phyloP scores from a whole-genome alignment of 2,113 vertebrate species.

The Chaetodon trifascialis region DNA sequence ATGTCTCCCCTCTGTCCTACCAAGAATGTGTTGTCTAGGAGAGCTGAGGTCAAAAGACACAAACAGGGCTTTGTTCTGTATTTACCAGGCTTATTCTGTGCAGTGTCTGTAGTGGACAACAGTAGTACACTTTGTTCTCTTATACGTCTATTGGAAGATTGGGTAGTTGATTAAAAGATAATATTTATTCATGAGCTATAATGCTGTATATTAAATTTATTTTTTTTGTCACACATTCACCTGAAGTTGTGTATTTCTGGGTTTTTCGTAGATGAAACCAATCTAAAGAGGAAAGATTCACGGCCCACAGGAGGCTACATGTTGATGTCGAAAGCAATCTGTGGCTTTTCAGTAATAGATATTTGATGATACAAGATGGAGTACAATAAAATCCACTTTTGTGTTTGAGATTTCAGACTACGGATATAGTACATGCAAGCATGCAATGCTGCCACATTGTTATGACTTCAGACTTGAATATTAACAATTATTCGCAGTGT shows the following conservation, averaged over 20 bases:
- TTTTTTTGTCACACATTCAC: conserved; percentile 25
- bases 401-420: conserved; percentile 20
- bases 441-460: conserved; percentile 14
- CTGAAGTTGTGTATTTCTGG: conserved; percentile 24
- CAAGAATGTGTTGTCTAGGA: conserved; percentile 78
- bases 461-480: conserved; percentile 39
- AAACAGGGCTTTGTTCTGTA: conserved; percentile 74
- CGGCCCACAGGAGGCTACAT: conserved; percentile 6
- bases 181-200: conserved; percentile 64
- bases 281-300: conserved; percentile 14
- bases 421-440: not conserved
- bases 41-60: conserved; percentile 75
- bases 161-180: conserved; percentile 48
- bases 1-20: conserved; percentile 69
- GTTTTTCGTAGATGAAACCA: conserved; percentile 18
- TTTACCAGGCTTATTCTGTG: conserved; percentile 59
- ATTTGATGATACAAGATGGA: conserved; percentile 46
- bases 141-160: conserved; percentile 59
- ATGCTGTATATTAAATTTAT: conserved; percentile 45
- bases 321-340: conserved; percentile 31
- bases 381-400: conserved; percentile 54
- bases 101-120: conserved; percentile 54
- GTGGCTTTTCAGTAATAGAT: conserved; percentile 33
- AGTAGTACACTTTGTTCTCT: conserved; percentile 70
- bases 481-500: conserved; percentile 30